Evolutionary conservation across 1,140 invertebrate genomes (phyloP).

Genomic region (Microplitis mediator): DNA sequence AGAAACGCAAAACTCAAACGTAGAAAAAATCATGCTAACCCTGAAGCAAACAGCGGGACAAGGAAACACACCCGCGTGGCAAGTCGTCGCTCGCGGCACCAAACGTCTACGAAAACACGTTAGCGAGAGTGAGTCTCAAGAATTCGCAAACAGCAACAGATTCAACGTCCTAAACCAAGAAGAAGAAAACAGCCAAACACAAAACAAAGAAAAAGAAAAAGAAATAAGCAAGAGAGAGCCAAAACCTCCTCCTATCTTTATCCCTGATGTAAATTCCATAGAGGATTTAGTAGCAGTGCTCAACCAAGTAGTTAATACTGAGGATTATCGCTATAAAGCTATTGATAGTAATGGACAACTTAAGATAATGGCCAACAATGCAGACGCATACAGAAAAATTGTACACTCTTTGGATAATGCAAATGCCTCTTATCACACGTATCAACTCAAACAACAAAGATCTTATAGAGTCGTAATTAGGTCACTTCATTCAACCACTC

Average conservation of each 20-base stretch:
- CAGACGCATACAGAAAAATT: no score
- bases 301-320: background rate
- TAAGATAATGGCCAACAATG: conserved; percentile 27
- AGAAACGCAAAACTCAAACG: no score
- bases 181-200: no score
- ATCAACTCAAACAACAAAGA: conserved; percentile 48
- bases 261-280: conserved; percentile 12
- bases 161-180: no score
- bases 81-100: no score
- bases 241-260: conserved; percentile 19
- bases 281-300: background rate
- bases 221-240: background rate
- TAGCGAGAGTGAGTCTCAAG: no score
- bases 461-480: conserved; percentile 46
- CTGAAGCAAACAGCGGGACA: no score
- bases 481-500: conserved; percentile 42
- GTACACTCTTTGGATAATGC: conserved; percentile 24
- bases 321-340: background rate
- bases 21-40: no score
- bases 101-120: no score
- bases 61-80: no score
- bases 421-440: conserved; percentile 44
- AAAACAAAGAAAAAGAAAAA: background rate
- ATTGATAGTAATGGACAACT: conserved; percentile 16
- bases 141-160: no score